A percentile compares a stretch with the other conserved stretches of the same genome.
phyloP scores from a whole-genome alignment of 2,888 invertebrate genomes.

The Caenorhabditis sinica region DNA sequence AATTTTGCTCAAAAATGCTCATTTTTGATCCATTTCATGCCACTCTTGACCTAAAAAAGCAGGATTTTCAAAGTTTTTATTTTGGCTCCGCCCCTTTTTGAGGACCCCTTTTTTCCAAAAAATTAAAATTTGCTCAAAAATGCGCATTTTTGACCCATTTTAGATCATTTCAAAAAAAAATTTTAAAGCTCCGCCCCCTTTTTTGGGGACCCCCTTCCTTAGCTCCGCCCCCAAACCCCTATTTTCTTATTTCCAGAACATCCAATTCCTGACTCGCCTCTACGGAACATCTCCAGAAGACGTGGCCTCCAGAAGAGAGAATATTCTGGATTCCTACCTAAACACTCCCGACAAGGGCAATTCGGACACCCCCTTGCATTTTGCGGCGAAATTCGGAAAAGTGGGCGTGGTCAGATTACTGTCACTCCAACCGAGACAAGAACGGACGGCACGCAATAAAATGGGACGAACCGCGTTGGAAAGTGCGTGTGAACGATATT shows the following conservation, averaged over 20 bases:
- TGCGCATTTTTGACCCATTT: background rate
- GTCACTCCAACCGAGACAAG: constrained; percentile 19
- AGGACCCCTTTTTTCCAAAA: no score
- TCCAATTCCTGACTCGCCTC: constrained; percentile 46
- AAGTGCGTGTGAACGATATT: constrained; percentile 60
- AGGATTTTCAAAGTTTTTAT: no score
- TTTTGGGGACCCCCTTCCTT: no score
- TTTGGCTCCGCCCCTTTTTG: no score
- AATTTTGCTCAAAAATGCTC: no score
- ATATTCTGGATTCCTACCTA: constrained; percentile 69
- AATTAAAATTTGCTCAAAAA: no score
- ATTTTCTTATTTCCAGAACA: constrained; percentile 19
- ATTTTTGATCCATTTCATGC: no score
- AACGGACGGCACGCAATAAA: constrained; percentile 57
- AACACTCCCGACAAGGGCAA: constrained; percentile 74
- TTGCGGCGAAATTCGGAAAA: constrained; percentile 72
- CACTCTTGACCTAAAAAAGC: no score
- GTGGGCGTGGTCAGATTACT: constrained; percentile 65
- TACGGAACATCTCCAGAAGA: constrained; percentile 57
- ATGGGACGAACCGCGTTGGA: constrained; percentile 60
- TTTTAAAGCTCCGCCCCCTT: no score
- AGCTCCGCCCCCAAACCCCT: constrained; percentile 13
- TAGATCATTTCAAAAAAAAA: constrained; percentile 10
- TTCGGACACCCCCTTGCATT: constrained; percentile 72
- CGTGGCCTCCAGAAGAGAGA: constrained; percentile 57